A percentile compares a stretch with the other conserved stretches of the same genome.
These are phyloP conservation scores for Sebastes hopkinsi DNA, from an alignment of 2,797 vertebrate genomes.

Conservation along the genomic window DNA sequence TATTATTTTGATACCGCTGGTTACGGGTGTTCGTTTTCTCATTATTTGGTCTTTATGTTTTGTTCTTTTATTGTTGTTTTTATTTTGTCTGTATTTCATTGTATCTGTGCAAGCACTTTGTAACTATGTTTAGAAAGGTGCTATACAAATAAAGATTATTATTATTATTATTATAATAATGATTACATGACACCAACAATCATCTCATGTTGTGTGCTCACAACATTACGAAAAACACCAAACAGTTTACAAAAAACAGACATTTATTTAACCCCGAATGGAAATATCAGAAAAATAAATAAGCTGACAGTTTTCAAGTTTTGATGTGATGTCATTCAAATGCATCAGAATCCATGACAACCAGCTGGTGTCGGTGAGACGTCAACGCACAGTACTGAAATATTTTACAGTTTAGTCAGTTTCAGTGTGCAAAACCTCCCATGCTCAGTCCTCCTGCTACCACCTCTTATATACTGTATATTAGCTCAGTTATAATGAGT, in stretches of 20 bases:
- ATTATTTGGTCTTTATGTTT: too few relatives aligned
- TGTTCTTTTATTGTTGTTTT: too few relatives aligned
- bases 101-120: too few relatives aligned
- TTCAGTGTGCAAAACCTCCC: background rate
- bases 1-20: too few relatives aligned
- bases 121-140: too few relatives aligned
- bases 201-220: background rate
- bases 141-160: too few relatives aligned
- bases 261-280: constrained; percentile 31
- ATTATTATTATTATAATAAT: too few relatives aligned
- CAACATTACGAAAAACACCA: background rate
- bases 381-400: background rate
- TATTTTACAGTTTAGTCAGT: background rate
- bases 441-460: background rate
- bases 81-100: too few relatives aligned
- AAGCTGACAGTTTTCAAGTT: background rate
- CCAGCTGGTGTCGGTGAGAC: background rate
- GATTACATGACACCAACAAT: background rate
- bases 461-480: background rate
- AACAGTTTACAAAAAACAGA: background rate
- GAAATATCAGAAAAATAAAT: constrained; percentile 7
- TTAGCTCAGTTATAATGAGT: background rate
- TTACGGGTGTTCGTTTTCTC: too few relatives aligned
- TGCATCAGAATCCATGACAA: background rate
- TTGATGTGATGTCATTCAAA: background rate